Evolutionary conservation across 2,888 invertebrate genomes (phyloP).

Genomic region (Eurytoma adleriae): DNA sequence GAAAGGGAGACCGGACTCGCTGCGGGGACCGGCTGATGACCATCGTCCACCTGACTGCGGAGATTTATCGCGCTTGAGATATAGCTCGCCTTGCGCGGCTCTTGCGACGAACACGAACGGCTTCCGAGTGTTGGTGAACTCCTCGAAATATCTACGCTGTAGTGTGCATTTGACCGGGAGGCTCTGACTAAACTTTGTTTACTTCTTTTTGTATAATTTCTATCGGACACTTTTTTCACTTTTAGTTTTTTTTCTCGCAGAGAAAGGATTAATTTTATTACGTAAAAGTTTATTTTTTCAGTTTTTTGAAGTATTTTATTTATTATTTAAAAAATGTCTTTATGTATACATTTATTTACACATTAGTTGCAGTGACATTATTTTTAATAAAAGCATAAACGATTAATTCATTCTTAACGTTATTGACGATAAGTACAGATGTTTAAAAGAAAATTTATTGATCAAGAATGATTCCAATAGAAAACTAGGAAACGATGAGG

Average conservation of each 20-base stretch:
- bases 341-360: too few species aligned
- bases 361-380: too few species aligned
- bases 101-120: slow-evolving; percentile 8
- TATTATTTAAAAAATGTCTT: too few species aligned
- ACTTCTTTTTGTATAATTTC: slow-evolving; percentile 12
- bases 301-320: too few species aligned
- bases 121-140: not conserved
- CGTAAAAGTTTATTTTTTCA: too few species aligned
- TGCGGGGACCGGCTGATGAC: slow-evolving; percentile 72
- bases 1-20: slow-evolving; percentile 51
- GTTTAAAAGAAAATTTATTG: too few species aligned
- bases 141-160: not conserved
- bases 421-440: too few species aligned
- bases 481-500: too few species aligned
- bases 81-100: slow-evolving; percentile 31
- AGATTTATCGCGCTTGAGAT: slow-evolving; percentile 73
- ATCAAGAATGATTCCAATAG: too few species aligned
- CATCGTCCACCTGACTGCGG: slow-evolving; percentile 74
- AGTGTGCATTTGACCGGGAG: not conserved
- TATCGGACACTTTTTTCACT: not conserved
- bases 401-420: too few species aligned
- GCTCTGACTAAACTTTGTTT: slow-evolving; percentile 26
- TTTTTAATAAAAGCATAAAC: too few species aligned
- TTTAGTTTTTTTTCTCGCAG: not conserved
- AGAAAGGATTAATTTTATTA: too few species aligned